Percentiles rank a stretch among this genome's conserved stretches.
phyloP scores from a whole-genome alignment of 2,113 vertebrate species.

The Platysternon megacephalum region DNA sequence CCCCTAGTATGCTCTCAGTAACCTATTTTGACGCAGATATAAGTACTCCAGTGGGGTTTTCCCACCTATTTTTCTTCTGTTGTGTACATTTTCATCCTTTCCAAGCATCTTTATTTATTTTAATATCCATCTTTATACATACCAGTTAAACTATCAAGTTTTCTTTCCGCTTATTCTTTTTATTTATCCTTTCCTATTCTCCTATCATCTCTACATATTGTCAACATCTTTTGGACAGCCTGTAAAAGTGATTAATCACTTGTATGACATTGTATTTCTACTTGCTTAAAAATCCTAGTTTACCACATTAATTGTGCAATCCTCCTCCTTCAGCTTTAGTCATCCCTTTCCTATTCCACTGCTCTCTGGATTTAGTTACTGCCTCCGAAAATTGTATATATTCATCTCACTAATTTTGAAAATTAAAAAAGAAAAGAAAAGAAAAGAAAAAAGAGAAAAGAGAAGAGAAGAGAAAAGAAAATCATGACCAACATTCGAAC shows the following conservation, averaged over 20 bases:
- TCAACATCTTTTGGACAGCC: slow-evolving; percentile 37
- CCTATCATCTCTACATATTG: not conserved
- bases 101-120: not conserved
- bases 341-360: slow-evolving; percentile 3
- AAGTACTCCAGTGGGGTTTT: no score
- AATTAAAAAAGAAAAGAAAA: not conserved
- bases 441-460: no score
- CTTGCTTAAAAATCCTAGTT: slow-evolving; percentile 30
- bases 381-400: not conserved
- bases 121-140: slow-evolving; percentile 3
- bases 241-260: slow-evolving; percentile 50
- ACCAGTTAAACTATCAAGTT: slow-evolving; percentile 1
- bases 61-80: not conserved
- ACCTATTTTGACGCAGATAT: no score
- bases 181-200: slow-evolving; percentile 34
- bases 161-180: slow-evolving; percentile 18
- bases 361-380: not conserved
- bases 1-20: no score
- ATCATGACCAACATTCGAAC: not conserved
- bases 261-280: slow-evolving; percentile 42
- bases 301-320: slow-evolving; percentile 29
- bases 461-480: no score
- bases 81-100: slow-evolving; percentile 4
- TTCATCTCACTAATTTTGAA: not conserved
- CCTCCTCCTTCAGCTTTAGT: slow-evolving; percentile 12